Conservation (phyloP, 2,113 vertebrate genomes). For the Ptyas mucosa region DNA sequence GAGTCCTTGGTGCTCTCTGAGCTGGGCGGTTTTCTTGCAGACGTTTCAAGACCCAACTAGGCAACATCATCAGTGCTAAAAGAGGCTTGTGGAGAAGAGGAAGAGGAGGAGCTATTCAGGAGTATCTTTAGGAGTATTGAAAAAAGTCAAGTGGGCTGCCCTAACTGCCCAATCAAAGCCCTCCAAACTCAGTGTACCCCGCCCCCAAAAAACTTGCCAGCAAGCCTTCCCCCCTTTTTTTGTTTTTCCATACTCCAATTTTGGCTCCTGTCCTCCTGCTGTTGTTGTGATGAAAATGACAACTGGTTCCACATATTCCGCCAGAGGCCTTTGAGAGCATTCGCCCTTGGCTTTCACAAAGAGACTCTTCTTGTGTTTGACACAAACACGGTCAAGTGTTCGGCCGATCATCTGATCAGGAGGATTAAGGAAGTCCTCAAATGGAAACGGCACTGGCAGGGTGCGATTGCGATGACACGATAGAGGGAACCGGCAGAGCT, state of each 20-base stretch:
- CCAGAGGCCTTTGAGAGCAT: background rate
- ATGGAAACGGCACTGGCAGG: background rate
- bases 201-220: too few relatives aligned
- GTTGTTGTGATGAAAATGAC: background rate
- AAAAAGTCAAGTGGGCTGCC: background rate
- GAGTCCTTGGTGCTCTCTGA: background rate
- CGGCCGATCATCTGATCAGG: background rate
- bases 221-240: background rate
- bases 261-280: background rate
- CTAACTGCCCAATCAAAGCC: background rate
- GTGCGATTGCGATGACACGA: background rate
- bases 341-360: background rate
- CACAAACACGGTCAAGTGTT: background rate
- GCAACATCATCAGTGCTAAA: background rate
- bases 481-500: background rate
- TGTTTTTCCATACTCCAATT: background rate
- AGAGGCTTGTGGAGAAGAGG: background rate
- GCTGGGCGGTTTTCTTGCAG: background rate
- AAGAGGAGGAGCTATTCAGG: background rate
- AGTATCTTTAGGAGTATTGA: background rate
- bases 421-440: background rate
- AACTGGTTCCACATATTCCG: background rate
- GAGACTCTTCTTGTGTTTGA: background rate
- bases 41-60: background rate
- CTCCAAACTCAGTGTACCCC: background rate